phyloP scores from a whole-genome alignment of 2,888 invertebrate species.

The Apodemia mormo region DNA sequence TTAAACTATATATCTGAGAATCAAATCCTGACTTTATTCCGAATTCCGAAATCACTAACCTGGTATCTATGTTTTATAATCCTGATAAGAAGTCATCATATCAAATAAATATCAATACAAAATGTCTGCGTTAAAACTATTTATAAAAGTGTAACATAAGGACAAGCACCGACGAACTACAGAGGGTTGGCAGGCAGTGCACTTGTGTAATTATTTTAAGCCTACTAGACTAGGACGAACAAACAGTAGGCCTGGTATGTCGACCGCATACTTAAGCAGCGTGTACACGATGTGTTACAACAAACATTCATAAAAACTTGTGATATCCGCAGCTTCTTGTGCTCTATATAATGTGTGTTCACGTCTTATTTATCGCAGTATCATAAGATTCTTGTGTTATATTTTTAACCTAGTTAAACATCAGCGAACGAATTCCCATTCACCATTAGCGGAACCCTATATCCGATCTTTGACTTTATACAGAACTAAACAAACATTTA shows the following conservation, averaged over 20 bases:
- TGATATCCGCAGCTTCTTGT: slow-evolving; percentile 5
- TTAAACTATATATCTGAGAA: too few relatives aligned
- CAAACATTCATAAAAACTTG: slow-evolving; percentile 6
- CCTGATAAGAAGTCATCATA: too few relatives aligned
- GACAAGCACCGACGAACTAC: slow-evolving; percentile 2
- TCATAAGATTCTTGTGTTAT: background rate
- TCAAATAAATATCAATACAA: too few relatives aligned
- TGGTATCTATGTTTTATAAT: too few relatives aligned
- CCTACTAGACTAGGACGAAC: slow-evolving; percentile 63
- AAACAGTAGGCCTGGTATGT: slow-evolving; percentile 65
- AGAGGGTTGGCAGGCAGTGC: slow-evolving; percentile 55
- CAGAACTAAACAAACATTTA: background rate
- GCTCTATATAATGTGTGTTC: slow-evolving; percentile 1
- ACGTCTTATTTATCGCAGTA: background rate
- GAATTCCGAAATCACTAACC: too few relatives aligned
- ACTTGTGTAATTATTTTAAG: slow-evolving; percentile 80
- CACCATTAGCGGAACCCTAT: background rate
- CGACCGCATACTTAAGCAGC: slow-evolving; percentile 50
- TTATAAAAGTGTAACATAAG: background rate
- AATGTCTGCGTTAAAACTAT: too few relatives aligned
- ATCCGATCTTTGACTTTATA: background rate
- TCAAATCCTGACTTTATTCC: too few relatives aligned
- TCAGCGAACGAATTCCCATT: background rate
- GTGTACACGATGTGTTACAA: slow-evolving; percentile 20
- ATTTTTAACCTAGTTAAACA: background rate